phyloP scores from a whole-genome alignment of 1,140 invertebrate genomes.

The Sycophaga agraensis region DNA sequence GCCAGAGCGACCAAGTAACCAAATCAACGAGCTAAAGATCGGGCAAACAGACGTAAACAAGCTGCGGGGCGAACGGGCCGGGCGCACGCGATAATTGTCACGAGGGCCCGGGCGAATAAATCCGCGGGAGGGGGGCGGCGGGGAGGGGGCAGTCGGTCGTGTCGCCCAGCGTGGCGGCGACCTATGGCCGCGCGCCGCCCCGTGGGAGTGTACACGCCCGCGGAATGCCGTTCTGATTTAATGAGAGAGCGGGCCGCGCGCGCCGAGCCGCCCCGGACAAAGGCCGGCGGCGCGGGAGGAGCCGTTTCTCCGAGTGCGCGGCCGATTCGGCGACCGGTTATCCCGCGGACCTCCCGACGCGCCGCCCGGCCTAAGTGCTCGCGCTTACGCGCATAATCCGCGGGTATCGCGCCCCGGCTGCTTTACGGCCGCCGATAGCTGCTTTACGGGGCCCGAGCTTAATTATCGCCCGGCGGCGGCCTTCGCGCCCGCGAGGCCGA shows the following conservation, averaged over 20 bases:
- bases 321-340: no score
- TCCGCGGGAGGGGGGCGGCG: background rate
- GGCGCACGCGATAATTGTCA: no score
- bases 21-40: background rate
- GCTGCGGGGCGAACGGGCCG: no score
- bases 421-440: slow-evolving; percentile 58
- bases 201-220: slow-evolving; percentile 59
- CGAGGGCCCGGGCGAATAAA: no score
- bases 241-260: slow-evolving; percentile 43
- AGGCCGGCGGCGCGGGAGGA: background rate
- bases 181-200: slow-evolving; percentile 55
- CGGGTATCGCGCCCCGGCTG: slow-evolving; percentile 37
- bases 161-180: slow-evolving; percentile 58
- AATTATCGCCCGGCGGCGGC: slow-evolving; percentile 54
- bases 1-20: no score
- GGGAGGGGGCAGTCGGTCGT: slow-evolving; percentile 25
- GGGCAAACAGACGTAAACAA: background rate
- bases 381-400: background rate
- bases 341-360: no score
- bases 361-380: no score
- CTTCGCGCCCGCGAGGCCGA: slow-evolving; percentile 42
- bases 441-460: slow-evolving; percentile 60
- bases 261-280: background rate
- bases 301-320: slow-evolving; percentile 2
- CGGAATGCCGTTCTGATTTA: slow-evolving; percentile 61